Evolutionary conservation across 2,797 vertebrate species (phyloP).

Genomic region (Loris lydekkerianus): DNA sequence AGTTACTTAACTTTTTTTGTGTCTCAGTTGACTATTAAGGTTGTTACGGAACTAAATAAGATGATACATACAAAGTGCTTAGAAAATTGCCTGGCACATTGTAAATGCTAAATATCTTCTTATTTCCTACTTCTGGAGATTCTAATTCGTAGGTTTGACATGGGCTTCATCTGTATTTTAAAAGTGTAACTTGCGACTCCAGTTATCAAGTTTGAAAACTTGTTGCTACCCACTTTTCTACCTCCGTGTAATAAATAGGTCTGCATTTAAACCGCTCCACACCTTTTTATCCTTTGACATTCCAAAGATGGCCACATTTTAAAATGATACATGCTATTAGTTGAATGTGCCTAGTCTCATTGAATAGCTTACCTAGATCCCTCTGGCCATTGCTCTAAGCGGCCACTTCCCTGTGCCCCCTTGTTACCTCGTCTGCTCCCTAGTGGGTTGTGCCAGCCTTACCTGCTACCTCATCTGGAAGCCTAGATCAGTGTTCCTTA

Average conservation of each 20-base stretch:
- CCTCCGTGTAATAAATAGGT: not conserved
- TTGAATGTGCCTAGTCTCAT: not conserved
- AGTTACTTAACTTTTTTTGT: not conserved
- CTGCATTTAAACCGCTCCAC: not conserved
- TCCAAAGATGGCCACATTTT: conserved; percentile 13
- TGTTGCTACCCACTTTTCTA: not conserved
- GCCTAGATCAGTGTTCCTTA: not conserved
- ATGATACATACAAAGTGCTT: not conserved
- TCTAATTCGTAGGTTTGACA: not conserved
- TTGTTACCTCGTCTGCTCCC: not conserved
- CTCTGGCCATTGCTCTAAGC: not conserved
- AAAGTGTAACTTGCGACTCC: not conserved
- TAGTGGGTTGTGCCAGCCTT: not conserved
- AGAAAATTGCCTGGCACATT: not conserved
- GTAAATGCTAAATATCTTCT: not conserved
- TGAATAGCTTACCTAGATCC: not conserved
- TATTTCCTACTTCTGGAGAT: not conserved
- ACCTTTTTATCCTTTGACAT: not conserved
- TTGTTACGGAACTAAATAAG: not conserved
- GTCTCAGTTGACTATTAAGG: not conserved
- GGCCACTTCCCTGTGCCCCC: not conserved
- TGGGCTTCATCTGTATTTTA: not conserved
- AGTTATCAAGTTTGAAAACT: not conserved
- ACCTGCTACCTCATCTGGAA: not conserved
- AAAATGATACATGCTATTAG: not conserved